Conservation (phyloP, 2,113 vertebrate species). For the Trematomus loennbergii region DNA sequence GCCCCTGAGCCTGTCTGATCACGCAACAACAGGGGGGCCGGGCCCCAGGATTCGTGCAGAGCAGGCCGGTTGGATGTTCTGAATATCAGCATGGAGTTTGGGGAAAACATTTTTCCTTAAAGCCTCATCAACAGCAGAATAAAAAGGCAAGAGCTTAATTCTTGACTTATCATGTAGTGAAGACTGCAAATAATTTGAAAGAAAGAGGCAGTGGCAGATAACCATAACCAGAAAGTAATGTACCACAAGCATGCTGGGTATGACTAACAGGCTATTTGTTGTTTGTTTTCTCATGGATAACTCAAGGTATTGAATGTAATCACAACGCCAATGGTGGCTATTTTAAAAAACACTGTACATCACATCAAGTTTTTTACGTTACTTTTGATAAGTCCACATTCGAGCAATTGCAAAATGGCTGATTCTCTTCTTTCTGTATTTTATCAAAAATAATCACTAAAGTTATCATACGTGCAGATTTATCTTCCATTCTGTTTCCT, state of each 20-base stretch:
- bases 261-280: background rate
- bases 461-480: no score
- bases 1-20: constrained; percentile 76
- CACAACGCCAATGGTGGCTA: no score
- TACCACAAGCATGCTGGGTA: background rate
- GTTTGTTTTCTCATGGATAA: background rate
- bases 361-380: background rate
- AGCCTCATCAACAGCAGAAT: background rate
- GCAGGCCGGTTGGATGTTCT: constrained; percentile 13
- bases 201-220: background rate
- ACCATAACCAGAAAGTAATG: background rate
- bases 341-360: no score
- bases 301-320: no score
- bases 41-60: constrained; percentile 20
- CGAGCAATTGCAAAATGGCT: background rate
- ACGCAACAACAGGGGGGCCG: constrained; percentile 57
- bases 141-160: background rate
- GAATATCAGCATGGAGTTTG: constrained; percentile 11
- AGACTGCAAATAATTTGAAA: no score
- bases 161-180: background rate
- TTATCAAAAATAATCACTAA: no score
- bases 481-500: no score
- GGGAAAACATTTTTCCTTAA: background rate
- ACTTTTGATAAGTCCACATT: background rate
- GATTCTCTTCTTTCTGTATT: no score